phyloP scores from a whole-genome alignment of 2,888 invertebrate species.

The Branchinecta sandiegonensis region DNA sequence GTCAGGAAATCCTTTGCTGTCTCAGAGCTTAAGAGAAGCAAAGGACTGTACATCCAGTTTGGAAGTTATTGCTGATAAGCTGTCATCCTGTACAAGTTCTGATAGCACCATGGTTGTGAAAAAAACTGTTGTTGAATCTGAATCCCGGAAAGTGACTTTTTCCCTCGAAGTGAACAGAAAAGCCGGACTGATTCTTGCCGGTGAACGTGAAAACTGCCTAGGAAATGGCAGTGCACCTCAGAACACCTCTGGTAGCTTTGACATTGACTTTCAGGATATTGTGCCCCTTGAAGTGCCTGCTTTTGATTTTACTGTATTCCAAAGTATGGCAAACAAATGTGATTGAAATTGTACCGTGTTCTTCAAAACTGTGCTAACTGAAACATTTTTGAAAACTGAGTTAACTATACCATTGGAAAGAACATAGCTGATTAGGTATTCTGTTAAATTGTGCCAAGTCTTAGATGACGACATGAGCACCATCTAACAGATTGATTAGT shows the following conservation, averaged over 20 bases:
- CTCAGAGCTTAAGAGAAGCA: neutral
- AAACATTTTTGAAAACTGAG: too few relatives aligned
- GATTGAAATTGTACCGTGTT: too few relatives aligned
- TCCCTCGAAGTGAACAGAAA: neutral
- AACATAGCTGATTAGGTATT: too few relatives aligned
- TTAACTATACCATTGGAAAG: too few relatives aligned
- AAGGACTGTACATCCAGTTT: neutral
- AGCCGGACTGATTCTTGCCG: neutral
- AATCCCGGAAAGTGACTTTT: neutral
- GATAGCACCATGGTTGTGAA: neutral
- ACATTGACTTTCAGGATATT: constrained; percentile 1
- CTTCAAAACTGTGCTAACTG: neutral
- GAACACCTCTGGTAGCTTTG: neutral
- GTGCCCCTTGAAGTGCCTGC: neutral
- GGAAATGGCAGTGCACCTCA: neutral
- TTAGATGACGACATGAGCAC: too few relatives aligned
- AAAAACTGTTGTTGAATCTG: neutral
- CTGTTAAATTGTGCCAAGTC: too few relatives aligned
- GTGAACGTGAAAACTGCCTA: neutral
- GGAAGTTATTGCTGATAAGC: neutral
- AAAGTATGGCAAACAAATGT: neutral
- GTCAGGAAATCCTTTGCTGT: neutral
- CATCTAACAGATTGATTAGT: too few relatives aligned
- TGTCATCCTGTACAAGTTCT: neutral
- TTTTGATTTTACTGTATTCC: constrained; percentile 1